Base-by-base conservation (phyloP, 2,797 vertebrate species). In the Scarus forsteni region DNA sequence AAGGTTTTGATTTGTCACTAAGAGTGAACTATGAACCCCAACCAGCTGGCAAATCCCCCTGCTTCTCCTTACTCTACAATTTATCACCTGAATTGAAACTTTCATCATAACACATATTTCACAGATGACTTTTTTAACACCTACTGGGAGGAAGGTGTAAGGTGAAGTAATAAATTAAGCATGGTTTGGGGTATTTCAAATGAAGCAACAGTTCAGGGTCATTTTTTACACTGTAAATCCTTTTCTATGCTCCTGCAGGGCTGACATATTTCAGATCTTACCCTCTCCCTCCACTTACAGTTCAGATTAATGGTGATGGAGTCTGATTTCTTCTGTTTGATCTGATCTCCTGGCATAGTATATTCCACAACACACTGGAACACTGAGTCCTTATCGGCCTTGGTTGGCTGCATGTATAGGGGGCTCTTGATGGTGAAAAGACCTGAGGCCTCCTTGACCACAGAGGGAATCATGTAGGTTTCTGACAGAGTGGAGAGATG, bases 331-430 rank as follows among this genome's bases (percentile, higher is more conserved):
- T 91, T 90, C 49, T 71, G 83, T 60, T 84, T 76, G 0, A 85
- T 88, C 10, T 55, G 34, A 0, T 66, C 74, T 0, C 35, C 50
- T 0, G 94, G 95, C 89, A 96, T 89, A 9, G 42, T 76, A 90
- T 95, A 96, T 81, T 90, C 93, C 46, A 94, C 95, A 0, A 77
- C 87, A 82, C 97, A 98, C 55, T 91, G 87, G 85, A 96, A 96
- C 48, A 27, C 45, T 0, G 95, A 91, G 50, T 95, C 91, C 35
- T 92, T 93, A 69, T 98, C 95, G 0, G 81, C 80, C 85, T 96
- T 97, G 10, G 15, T 83, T 12, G 90, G 93, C 45, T 84, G 86
- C 88, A 96, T 92, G 85, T 94, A 95, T 61, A 98, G 92, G 0
- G 58, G 86, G 83, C 93, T 97, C 71, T 74, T 91, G 70, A 95